Conservation (phyloP, 2,888 invertebrate genomes). For the Cloeon dipterum region DNA sequence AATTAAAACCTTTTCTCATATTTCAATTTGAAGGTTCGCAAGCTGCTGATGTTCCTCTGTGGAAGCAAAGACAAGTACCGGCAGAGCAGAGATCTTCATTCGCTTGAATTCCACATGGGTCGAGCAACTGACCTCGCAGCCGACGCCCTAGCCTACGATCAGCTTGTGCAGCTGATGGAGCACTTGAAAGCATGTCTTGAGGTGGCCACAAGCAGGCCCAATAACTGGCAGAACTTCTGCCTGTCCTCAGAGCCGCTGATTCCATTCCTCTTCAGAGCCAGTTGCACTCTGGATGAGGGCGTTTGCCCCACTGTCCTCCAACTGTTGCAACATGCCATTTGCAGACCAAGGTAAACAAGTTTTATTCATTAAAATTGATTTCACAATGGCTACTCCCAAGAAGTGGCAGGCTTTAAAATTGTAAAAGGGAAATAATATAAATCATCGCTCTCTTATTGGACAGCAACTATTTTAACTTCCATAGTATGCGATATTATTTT, state of each 20-base stretch:
- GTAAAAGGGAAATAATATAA: not conserved
- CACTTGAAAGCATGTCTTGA: slow-evolving; percentile 87
- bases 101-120: slow-evolving; percentile 72
- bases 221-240: slow-evolving; percentile 90
- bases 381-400: too few species aligned
- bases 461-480: too few species aligned
- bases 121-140: not conserved
- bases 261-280: slow-evolving; percentile 54
- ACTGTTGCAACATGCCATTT: slow-evolving; percentile 71
- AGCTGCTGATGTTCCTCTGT: slow-evolving; percentile 74
- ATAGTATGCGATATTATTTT: too few species aligned
- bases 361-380: not conserved
- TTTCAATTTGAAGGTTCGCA: too few species aligned
- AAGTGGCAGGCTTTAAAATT: not conserved
- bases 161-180: slow-evolving; percentile 81
- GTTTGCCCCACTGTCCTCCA: slow-evolving; percentile 81
- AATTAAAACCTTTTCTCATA: too few species aligned
- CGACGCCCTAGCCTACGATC: slow-evolving; percentile 51
- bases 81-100: slow-evolving; percentile 79
- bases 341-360: slow-evolving; percentile 20
- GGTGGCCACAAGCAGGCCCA: slow-evolving; percentile 70
- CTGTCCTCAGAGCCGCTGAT: slow-evolving; percentile 50
- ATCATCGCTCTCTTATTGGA: not conserved
- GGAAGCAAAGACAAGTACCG: slow-evolving; percentile 92
- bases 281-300: slow-evolving; percentile 67